A percentile compares a stretch with the other conserved stretches of the same genome.
Evolutionary conservation across 2,797 vertebrate species (phyloP).

Genomic region (Bryconaethiops microstoma): DNA sequence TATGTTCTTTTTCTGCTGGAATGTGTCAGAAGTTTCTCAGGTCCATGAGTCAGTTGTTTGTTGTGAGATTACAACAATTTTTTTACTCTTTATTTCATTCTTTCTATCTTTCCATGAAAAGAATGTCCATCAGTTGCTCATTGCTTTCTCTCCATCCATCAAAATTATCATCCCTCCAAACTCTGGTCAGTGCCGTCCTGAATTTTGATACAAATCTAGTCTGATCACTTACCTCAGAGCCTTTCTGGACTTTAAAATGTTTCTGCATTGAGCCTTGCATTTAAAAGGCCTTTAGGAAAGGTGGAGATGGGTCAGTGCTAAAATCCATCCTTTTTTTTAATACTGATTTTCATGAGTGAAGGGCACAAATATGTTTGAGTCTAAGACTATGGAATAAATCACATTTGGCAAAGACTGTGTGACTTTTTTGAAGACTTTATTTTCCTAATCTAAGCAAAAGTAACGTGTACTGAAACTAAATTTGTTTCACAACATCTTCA

Average conservation of each 20-base stretch:
- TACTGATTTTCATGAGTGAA: background rate
- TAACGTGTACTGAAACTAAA: background rate
- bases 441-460: background rate
- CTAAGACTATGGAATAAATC: background rate
- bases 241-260: background rate
- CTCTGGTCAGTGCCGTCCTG: background rate
- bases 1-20: background rate
- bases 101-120: background rate
- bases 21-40: background rate
- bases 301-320: background rate
- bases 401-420: background rate
- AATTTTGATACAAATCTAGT: background rate
- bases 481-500: too few species aligned
- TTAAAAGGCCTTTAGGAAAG: background rate
- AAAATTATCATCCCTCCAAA: background rate
- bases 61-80: background rate
- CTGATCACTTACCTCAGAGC: background rate
- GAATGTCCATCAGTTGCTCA: background rate
- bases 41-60: background rate
- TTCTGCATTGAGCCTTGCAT: background rate
- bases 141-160: background rate
- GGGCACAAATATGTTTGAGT: background rate
- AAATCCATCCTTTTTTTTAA: background rate
- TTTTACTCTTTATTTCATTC: background rate
- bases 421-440: background rate